phyloP scores from a whole-genome alignment of 2,888 invertebrate species.

The Coremacera marginata region DNA sequence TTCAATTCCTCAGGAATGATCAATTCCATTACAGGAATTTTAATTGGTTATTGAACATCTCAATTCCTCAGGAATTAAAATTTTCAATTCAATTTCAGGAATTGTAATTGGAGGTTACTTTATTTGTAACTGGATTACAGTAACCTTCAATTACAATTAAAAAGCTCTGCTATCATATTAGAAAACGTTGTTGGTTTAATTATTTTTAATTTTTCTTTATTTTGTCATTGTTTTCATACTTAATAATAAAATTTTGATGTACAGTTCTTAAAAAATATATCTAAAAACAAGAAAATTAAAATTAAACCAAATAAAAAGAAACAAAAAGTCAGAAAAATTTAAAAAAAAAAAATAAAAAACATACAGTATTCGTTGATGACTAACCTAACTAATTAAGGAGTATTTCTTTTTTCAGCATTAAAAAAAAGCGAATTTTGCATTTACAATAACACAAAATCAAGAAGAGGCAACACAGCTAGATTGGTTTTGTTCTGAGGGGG shows the following conservation, averaged over 20 bases:
- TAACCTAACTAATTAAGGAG: slow-evolving; percentile 29
- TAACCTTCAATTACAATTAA: no score
- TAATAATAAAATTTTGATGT: slow-evolving; percentile 34
- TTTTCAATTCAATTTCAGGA: no score
- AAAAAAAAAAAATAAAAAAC: neutral
- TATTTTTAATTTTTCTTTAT: slow-evolving; percentile 26
- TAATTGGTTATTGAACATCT: no score
- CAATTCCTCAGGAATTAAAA: no score
- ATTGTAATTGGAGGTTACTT: no score
- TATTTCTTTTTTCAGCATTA: neutral
- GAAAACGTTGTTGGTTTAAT: neutral
- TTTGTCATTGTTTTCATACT: slow-evolving; percentile 23
- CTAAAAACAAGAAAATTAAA: slow-evolving; percentile 5
- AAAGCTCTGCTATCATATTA: no score
- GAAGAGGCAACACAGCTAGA: neutral
- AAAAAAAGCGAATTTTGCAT: neutral
- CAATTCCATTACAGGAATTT: no score
- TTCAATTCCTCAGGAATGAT: no score
- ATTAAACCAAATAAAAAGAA: slow-evolving; percentile 4
- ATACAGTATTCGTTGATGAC: slow-evolving; percentile 18
- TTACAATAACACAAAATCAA: neutral
- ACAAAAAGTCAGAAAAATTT: slow-evolving; percentile 7
- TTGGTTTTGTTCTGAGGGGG: neutral
- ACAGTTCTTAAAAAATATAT: slow-evolving; percentile 29
- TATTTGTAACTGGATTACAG: no score